Percentiles rank a stretch among this genome's conserved stretches.
phyloP scores from a whole-genome alignment of 2,113 vertebrate species.

The Stomatorhinus ivindoensis region DNA sequence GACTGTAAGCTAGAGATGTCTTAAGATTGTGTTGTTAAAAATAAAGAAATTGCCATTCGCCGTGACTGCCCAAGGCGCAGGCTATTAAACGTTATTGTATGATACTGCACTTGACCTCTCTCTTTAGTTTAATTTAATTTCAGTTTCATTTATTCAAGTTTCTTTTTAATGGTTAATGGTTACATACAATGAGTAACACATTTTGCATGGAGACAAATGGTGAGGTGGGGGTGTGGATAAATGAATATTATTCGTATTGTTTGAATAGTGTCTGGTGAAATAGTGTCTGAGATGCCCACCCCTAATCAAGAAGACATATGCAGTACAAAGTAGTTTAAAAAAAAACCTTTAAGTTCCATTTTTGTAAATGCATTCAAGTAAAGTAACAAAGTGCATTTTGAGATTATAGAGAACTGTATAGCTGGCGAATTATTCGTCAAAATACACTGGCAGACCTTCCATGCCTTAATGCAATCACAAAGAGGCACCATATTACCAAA shows the following conservation, averaged over 20 bases:
- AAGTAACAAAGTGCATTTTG: background rate
- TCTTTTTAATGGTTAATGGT: background rate
- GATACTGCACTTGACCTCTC: background rate
- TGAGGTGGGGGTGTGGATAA: background rate
- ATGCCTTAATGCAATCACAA: slow-evolving; percentile 1
- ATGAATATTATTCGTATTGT: background rate
- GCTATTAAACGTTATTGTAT: background rate
- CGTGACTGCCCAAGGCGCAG: background rate
- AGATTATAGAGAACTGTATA: background rate
- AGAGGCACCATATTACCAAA: background rate
- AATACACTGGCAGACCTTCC: background rate
- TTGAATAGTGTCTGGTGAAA: background rate
- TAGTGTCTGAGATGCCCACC: background rate
- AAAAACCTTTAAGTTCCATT: background rate
- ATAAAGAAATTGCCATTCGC: background rate
- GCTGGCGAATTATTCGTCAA: background rate
- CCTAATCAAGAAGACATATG: background rate
- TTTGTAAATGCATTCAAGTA: background rate
- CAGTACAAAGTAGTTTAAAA: background rate
- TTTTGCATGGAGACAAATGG: background rate
- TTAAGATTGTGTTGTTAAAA: background rate
- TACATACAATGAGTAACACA: background rate
- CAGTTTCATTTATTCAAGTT: background rate
- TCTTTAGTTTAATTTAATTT: background rate
- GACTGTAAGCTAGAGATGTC: background rate